Evolutionary conservation across 92 coral and sea anemone species (phyloP).

Genomic region (Zoanthus solanderi): DNA sequence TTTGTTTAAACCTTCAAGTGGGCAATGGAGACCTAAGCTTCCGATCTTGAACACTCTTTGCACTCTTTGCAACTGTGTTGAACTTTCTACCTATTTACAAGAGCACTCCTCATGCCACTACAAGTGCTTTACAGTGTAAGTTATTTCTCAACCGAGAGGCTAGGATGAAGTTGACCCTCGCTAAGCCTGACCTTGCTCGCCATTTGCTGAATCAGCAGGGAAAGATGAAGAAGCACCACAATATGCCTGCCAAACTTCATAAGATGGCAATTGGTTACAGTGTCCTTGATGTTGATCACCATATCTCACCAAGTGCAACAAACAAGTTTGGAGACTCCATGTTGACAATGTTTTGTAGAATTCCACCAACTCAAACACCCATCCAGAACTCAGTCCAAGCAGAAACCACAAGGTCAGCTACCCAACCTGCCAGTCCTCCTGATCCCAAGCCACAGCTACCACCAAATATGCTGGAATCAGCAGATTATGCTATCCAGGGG

Average conservation of each 20-base stretch:
- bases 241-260: neutral
- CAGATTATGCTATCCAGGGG: neutral
- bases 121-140: neutral
- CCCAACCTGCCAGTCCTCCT: neutral
- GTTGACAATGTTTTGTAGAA: constrained; percentile 2
- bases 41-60: neutral
- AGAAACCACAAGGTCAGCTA: neutral
- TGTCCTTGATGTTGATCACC: neutral
- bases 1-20: neutral
- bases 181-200: constrained; percentile 12
- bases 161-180: constrained; percentile 12
- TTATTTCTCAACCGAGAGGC: neutral
- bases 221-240: neutral
- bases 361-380: neutral
- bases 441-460: neutral
- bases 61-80: neutral
- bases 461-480: no score
- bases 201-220: neutral
- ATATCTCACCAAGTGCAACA: neutral
- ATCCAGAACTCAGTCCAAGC: neutral
- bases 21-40: neutral
- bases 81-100: neutral
- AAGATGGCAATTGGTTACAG: neutral
- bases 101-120: neutral
- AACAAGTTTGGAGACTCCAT: neutral